phyloP scores from a whole-genome alignment of 2,888 invertebrate genomes.

The Cerceris rybyensis region DNA sequence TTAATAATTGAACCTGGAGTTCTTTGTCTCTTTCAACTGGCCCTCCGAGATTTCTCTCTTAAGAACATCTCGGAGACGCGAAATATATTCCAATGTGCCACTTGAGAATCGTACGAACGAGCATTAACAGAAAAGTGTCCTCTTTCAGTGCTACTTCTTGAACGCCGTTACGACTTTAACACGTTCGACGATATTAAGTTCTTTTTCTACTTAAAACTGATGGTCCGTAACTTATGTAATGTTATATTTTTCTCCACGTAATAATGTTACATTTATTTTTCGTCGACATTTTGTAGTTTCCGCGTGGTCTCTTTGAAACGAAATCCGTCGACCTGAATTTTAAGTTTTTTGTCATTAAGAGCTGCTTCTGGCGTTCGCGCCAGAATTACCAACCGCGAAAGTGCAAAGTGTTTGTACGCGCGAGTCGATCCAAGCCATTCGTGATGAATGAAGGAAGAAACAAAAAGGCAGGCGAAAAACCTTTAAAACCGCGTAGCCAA shows the following conservation, averaged over 20 bases:
- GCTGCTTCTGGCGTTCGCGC: too few species aligned
- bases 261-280: too few species aligned
- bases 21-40: constrained; percentile 50
- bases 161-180: constrained; percentile 4
- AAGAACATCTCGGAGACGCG: constrained; percentile 38
- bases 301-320: too few species aligned
- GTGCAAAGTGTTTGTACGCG: too few species aligned
- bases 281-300: too few species aligned
- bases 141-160: neutral
- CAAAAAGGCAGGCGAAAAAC: constrained; percentile 15
- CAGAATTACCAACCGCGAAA: too few species aligned
- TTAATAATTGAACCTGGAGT: constrained; percentile 54
- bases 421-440: neutral
- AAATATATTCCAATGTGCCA: constrained; percentile 45
- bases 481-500: constrained; percentile 38
- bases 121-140: constrained; percentile 29
- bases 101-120: constrained; percentile 22
- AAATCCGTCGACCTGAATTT: too few species aligned
- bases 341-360: too few species aligned
- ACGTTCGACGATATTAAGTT: neutral
- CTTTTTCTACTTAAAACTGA: too few species aligned
- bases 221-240: too few species aligned
- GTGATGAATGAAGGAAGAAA: constrained; percentile 11
- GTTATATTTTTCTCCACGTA: too few species aligned
- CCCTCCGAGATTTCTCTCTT: constrained; percentile 51